These are phyloP conservation scores for Epiblema foenella DNA, from an alignment of 2,888 invertebrate genomes.

Conservation along the genomic window DNA sequence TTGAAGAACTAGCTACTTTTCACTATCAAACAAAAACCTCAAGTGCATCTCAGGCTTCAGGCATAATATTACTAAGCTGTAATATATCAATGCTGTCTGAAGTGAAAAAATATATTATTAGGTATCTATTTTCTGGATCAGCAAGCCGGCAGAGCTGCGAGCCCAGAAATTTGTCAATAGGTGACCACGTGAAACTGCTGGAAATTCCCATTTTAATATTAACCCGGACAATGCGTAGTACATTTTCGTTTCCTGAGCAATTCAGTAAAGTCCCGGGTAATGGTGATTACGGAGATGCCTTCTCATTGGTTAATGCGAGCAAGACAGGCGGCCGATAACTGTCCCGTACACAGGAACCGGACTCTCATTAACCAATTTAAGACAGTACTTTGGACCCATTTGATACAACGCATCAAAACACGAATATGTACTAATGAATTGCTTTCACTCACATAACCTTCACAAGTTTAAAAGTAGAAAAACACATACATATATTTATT, in stretches of 20 bases:
- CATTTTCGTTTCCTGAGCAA: conserved; percentile 63
- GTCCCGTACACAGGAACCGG: conserved; percentile 70
- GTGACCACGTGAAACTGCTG: neutral
- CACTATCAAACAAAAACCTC: too few relatives aligned
- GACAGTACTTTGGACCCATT: conserved; percentile 68
- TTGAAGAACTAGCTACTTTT: too few relatives aligned
- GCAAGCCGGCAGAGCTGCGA: too few relatives aligned
- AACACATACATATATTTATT: too few relatives aligned
- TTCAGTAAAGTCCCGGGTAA: conserved; percentile 68
- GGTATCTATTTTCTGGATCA: too few relatives aligned
- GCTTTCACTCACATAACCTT: too few relatives aligned
- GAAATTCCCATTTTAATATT: neutral
- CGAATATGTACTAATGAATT: conserved; percentile 3
- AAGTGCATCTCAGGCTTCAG: too few relatives aligned
- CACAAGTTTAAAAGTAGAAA: too few relatives aligned
- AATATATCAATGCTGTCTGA: too few relatives aligned
- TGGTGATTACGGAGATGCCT: conserved; percentile 64
- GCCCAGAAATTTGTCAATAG: too few relatives aligned
- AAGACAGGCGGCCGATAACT: conserved; percentile 71
- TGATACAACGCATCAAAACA: conserved; percentile 49
- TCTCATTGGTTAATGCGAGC: conserved; percentile 71
- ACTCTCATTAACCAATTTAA: conserved; percentile 78
- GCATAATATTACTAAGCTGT: too few relatives aligned
- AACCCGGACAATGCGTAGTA: neutral
- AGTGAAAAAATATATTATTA: too few relatives aligned